Conservation (phyloP, 2,888 invertebrate genomes). For the Mactromeris polynyma region DNA sequence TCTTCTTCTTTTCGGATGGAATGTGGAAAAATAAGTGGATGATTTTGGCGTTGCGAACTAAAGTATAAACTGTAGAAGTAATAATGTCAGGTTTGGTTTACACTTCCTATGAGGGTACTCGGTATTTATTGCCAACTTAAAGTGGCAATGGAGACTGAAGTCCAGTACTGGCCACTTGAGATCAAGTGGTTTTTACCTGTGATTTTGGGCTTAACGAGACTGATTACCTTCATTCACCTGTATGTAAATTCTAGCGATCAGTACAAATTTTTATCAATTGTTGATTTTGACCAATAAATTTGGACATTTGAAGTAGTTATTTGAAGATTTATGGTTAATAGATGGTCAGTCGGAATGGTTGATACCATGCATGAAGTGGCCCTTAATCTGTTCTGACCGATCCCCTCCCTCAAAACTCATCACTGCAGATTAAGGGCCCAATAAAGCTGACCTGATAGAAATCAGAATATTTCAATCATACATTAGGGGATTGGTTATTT, state of each 20-base stretch:
- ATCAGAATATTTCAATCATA: not conserved
- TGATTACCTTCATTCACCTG: slow-evolving; percentile 28
- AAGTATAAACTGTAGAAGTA: slow-evolving; percentile 23
- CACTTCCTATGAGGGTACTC: not conserved
- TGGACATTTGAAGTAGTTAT: slow-evolving; percentile 17
- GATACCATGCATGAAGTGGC: not conserved
- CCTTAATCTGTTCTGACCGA: slow-evolving; percentile 4
- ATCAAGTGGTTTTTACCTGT: slow-evolving; percentile 33
- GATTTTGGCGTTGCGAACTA: not conserved
- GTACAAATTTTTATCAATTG: slow-evolving; percentile 26
- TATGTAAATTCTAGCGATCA: slow-evolving; percentile 20
- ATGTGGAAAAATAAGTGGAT: not conserved
- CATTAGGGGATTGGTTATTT: not conserved
- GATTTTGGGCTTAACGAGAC: slow-evolving; percentile 24
- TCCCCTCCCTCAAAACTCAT: not conserved
- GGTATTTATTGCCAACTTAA: slow-evolving; percentile 28
- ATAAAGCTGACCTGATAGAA: not conserved
- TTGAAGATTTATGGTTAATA: slow-evolving; percentile 19
- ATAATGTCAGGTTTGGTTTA: slow-evolving; percentile 32
- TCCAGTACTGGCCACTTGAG: slow-evolving; percentile 36
- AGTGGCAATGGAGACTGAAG: slow-evolving; percentile 36
- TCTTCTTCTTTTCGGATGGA: slow-evolving; percentile 2
- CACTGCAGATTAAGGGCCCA: not conserved
- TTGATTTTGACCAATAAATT: slow-evolving; percentile 41
- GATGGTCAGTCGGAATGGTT: slow-evolving; percentile 1